phyloP scores from a whole-genome alignment of 1,140 invertebrate genomes.

The Periplaneta americana region DNA sequence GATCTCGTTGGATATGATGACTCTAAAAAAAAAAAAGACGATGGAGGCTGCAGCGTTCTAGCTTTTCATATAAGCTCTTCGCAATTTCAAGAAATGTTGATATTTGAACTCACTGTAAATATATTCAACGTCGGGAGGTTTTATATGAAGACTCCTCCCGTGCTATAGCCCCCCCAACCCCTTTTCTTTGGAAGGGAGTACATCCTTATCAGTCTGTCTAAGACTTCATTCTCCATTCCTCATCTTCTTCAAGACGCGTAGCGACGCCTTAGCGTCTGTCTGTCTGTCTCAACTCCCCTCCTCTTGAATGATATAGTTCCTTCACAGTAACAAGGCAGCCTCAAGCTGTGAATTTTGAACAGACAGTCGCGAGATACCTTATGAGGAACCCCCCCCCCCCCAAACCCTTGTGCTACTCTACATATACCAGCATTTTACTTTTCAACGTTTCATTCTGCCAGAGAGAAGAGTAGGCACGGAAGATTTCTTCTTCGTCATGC shows the following conservation, averaged over 20 bases:
- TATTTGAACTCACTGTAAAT: conserved; percentile 1
- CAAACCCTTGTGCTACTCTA: background rate
- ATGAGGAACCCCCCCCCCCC: background rate
- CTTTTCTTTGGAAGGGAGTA: too few relatives aligned
- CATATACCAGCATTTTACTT: too few relatives aligned
- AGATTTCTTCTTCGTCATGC: background rate
- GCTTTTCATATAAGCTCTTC: background rate
- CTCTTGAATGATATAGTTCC: conserved; percentile 18
- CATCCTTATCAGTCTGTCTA: background rate
- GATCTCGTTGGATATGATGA: too few relatives aligned
- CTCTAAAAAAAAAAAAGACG: too few relatives aligned
- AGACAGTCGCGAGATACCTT: conserved; percentile 2
- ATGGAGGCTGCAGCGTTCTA: background rate
- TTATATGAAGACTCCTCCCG: background rate
- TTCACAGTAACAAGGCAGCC: conserved; percentile 15
- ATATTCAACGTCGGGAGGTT: background rate
- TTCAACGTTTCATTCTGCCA: too few relatives aligned
- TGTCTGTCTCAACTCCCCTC: background rate
- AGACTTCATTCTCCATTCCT: conserved; percentile 2
- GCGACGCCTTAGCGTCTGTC: background rate
- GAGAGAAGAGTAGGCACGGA: background rate
- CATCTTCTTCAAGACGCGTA: too few relatives aligned
- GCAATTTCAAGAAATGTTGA: background rate
- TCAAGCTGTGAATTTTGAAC: conserved; percentile 17
- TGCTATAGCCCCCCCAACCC: background rate